Base-by-base conservation (phyloP, 1,140 invertebrate species). In the Reticulitermes speratus region DNA sequence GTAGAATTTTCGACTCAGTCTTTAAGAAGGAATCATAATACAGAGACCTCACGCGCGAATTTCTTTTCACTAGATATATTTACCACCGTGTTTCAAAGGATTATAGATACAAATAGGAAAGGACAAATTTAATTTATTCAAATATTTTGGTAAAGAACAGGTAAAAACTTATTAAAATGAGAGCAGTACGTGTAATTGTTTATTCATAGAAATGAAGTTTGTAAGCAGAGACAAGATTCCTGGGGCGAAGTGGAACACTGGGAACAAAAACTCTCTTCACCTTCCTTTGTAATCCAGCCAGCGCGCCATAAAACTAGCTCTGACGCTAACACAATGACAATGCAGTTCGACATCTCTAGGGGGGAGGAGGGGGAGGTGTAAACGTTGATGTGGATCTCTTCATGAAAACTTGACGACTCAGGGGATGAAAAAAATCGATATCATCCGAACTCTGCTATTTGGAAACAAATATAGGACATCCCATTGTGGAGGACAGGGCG, bases 301-400 rank as follows among this genome's bases (percentile, higher is more conserved):
- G 65, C n/a, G 25, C 25, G 59, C 59, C 59, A n/a, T 65, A 19
- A 65, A 75, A 30, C 65, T 75, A n/a, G 65, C 25, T 30, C 25
- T 75, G 65, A 30, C 65, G 65, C 65, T 75, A 75, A 75, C 65
- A 75, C 65, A 75, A 75, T 75, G 65, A 75, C 65, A 75, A 75
- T 30, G 65, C 65, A n/a, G 65, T 75, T 75, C 65, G 25, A 75
- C 25, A 75, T 75, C 65, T 75, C 65, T 75, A 2, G 65, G 65
- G 65, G 65, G 25, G 65, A 6, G 16, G 48, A 38, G 48, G 9
- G 2, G 48, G 48, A 23, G n/a, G 65, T 75, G 65, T 75, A 75
- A 75, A 75, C 65, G 65, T 75, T 75, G 65, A 75, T 75, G 65
- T 75, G 65, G 65, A 75, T 75, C 65, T 75, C 65, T 75, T 75